Conservation (phyloP, 2,888 invertebrate genomes). For the Acronicta aceris region DNA sequence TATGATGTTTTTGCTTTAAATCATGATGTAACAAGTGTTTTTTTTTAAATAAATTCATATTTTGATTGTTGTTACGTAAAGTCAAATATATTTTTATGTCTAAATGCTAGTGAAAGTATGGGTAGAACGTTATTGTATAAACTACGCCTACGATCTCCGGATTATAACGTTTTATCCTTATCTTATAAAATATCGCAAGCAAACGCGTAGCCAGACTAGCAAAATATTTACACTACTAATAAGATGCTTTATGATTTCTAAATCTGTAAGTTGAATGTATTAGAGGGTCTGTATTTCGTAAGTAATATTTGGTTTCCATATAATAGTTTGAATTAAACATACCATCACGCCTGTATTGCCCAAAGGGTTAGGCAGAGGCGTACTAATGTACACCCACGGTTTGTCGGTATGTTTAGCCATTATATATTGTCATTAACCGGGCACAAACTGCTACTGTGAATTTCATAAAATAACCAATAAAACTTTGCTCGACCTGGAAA, state of each 20-base stretch:
- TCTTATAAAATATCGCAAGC: slow-evolving; percentile 27
- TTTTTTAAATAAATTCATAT: slow-evolving; percentile 20
- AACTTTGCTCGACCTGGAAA: no score
- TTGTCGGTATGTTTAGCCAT: no score
- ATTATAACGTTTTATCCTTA: slow-evolving; percentile 23
- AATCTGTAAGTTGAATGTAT: no score
- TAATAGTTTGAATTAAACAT: no score
- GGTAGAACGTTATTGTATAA: slow-evolving; percentile 7
- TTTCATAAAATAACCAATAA: no score
- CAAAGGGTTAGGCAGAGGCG: no score
- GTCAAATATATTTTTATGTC: background rate
- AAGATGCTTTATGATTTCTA: slow-evolving; percentile 8
- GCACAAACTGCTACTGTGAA: no score
- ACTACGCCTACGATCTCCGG: background rate
- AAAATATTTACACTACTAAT: slow-evolving; percentile 36
- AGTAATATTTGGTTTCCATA: background rate
- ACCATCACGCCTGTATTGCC: no score
- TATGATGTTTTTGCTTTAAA: slow-evolving; percentile 36
- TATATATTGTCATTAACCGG: no score
- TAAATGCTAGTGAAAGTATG: slow-evolving; percentile 30
- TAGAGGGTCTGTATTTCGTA: no score
- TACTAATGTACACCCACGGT: no score
- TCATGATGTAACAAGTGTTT: slow-evolving; percentile 23
- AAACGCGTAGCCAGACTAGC: slow-evolving; percentile 9
- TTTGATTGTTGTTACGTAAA: slow-evolving; percentile 33